A percentile compares a stretch with the other conserved stretches of the same genome.
Conservation (phyloP, 2,797 vertebrate genomes). For the Trematomus bernacchii region DNA sequence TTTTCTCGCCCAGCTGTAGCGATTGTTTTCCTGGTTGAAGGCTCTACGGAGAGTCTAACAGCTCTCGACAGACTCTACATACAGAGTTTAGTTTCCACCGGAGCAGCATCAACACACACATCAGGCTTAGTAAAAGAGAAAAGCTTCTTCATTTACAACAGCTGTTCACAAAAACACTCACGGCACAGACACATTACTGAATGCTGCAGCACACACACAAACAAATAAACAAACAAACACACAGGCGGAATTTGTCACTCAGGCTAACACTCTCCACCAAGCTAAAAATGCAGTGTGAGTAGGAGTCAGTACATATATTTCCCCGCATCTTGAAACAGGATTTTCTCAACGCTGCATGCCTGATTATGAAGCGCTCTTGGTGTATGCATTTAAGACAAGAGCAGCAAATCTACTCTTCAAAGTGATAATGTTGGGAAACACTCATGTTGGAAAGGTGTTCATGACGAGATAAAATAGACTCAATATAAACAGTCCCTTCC, state of each 20-base stretch:
- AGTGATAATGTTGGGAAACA: neutral
- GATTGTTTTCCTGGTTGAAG: slow-evolving; percentile 25
- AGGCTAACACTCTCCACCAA: slow-evolving; percentile 15
- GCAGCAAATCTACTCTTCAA: slow-evolving; percentile 23
- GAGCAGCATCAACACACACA: slow-evolving; percentile 46
- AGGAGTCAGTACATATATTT: slow-evolving; percentile 32
- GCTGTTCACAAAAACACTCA: slow-evolving; percentile 41
- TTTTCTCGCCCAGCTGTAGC: slow-evolving; percentile 11
- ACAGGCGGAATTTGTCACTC: slow-evolving; percentile 8
- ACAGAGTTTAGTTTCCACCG: slow-evolving; percentile 38
- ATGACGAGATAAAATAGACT: slow-evolving; percentile 9
- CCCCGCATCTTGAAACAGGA: slow-evolving; percentile 29
- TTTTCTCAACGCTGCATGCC: slow-evolving; percentile 4
- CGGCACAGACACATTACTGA: slow-evolving; percentile 8
- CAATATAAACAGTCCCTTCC: slow-evolving; percentile 23
- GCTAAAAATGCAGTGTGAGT: slow-evolving; percentile 34
- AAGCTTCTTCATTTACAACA: slow-evolving; percentile 43
- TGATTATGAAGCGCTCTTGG: slow-evolving; percentile 22
- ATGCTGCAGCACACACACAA: neutral
- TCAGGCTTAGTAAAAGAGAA: slow-evolving; percentile 42
- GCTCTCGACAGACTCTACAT: slow-evolving; percentile 36
- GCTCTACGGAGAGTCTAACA: slow-evolving; percentile 38
- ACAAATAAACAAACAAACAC: slow-evolving; percentile 12
- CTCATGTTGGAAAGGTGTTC: slow-evolving; percentile 18
- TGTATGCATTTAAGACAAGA: slow-evolving; percentile 28